Conservation (phyloP, 2,797 vertebrate species). For the Danio jaintianensis region DNA sequence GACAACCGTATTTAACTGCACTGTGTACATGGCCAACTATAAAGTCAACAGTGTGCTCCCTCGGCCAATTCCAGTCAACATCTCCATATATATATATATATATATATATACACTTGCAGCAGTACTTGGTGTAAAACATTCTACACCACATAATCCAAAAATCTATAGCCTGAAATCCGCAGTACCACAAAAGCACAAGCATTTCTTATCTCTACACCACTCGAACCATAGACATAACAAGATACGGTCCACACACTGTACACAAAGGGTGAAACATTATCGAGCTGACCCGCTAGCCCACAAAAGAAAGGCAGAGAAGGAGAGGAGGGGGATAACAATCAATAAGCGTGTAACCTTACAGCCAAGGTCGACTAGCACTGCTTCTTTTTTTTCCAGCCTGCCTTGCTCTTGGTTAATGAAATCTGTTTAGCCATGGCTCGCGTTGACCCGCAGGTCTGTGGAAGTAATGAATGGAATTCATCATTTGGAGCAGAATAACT, state of each 20-base stretch:
- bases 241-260: slow-evolving; percentile 39
- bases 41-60: neutral
- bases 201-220: slow-evolving; percentile 14
- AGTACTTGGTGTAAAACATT: neutral
- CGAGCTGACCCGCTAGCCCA: slow-evolving; percentile 48
- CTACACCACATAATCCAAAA: slow-evolving; percentile 4
- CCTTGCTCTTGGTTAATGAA: slow-evolving; percentile 57
- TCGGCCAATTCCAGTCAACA: neutral
- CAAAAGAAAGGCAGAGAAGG: slow-evolving; percentile 49
- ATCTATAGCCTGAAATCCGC: slow-evolving; percentile 33
- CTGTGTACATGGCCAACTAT: slow-evolving; percentile 11
- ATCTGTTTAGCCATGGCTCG: slow-evolving; percentile 58
- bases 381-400: slow-evolving; percentile 46
- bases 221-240: slow-evolving; percentile 40
- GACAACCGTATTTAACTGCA: slow-evolving; percentile 19
- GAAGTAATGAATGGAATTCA: slow-evolving; percentile 52
- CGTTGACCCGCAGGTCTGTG: slow-evolving; percentile 52
- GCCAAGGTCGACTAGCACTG: slow-evolving; percentile 61
- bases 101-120: neutral
- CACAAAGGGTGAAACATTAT: slow-evolving; percentile 53
- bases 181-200: slow-evolving; percentile 5
- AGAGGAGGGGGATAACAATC: slow-evolving; percentile 53
- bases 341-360: slow-evolving; percentile 64
- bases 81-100: slow-evolving; percentile 17
- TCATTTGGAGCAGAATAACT: slow-evolving; percentile 40